A percentile compares a stretch with the other conserved stretches of the same genome.
Conservation (phyloP, 2,888 invertebrate genomes). For the Maniola hyperantus region DNA sequence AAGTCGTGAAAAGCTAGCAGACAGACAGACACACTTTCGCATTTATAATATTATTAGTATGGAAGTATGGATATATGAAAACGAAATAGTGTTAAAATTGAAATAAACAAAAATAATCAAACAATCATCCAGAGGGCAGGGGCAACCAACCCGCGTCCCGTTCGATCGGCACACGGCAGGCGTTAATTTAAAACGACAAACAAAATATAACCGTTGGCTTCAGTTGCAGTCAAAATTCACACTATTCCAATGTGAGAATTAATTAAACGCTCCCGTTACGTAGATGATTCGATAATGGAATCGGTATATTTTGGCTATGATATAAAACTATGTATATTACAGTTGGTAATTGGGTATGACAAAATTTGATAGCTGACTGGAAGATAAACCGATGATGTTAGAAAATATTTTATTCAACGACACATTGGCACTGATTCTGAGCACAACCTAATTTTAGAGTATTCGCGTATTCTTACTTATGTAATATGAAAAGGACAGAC, state of each 20-base stretch:
- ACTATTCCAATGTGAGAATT: constrained; percentile 81
- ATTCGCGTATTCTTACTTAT: too few species aligned
- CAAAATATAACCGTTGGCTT: constrained; percentile 79
- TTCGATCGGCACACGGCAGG: constrained; percentile 44
- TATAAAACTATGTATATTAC: background rate
- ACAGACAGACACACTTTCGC: too few species aligned
- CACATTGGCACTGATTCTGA: too few species aligned
- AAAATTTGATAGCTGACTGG: too few species aligned
- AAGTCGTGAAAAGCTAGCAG: too few species aligned
- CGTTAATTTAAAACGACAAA: constrained; percentile 81
- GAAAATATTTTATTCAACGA: too few species aligned
- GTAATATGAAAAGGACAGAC: too few species aligned
- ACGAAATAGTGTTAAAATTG: background rate
- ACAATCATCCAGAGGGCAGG: constrained; percentile 11
- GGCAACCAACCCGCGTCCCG: constrained; percentile 14
- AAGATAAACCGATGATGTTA: too few species aligned
- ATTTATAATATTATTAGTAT: too few species aligned
- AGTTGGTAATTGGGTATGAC: too few species aligned
- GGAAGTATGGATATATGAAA: constrained; percentile 19
- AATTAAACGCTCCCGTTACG: constrained; percentile 71
- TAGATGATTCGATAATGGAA: constrained; percentile 36
- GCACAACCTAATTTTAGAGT: too few species aligned
- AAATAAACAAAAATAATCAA: constrained; percentile 18
- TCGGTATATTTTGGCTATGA: constrained; percentile 35
- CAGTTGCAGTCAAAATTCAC: constrained; percentile 81